Conservation (phyloP, 1,140 invertebrate genomes). For the Camponotus floridanus region DNA sequence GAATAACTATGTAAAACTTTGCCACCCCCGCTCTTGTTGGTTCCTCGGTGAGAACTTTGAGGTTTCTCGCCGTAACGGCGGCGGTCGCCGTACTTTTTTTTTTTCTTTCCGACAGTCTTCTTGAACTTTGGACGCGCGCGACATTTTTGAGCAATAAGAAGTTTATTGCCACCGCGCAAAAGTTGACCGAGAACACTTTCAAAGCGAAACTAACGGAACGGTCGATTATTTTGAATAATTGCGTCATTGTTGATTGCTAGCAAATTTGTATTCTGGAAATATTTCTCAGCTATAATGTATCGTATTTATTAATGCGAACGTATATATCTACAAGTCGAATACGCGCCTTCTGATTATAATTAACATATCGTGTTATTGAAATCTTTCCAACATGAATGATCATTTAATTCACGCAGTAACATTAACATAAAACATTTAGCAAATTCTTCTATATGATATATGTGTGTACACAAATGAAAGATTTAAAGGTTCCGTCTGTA, state of each 20-base stretch:
- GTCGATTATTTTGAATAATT: conserved; percentile 58
- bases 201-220: conserved; percentile 27
- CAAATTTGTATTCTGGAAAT: conserved; percentile 38
- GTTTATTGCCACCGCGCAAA: conserved; percentile 44
- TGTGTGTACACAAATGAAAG: not conserved
- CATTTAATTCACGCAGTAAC: conserved; percentile 17
- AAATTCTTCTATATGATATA: not conserved
- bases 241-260: conserved; percentile 25
- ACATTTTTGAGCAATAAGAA: conserved; percentile 69
- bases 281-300: conserved; percentile 20
- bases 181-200: conserved; percentile 15
- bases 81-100: conserved; percentile 26
- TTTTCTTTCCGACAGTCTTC: conserved; percentile 31
- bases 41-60: conserved; percentile 54
- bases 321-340: not conserved
- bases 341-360: conserved; percentile 5
- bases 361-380: conserved; percentile 43
- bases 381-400: conserved; percentile 20
- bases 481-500: not conserved
- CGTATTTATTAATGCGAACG: conserved; percentile 14
- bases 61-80: conserved; percentile 41
- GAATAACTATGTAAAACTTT: conserved; percentile 79
- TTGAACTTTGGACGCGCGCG: conserved; percentile 64
- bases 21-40: conserved; percentile 41
- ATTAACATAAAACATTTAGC: conserved; percentile 28